Evolutionary conservation across 2,888 invertebrate genomes (phyloP), one percentile per base, ranked within the genome.

Genomic region (Hirtodrosophila cameraria): DNA sequence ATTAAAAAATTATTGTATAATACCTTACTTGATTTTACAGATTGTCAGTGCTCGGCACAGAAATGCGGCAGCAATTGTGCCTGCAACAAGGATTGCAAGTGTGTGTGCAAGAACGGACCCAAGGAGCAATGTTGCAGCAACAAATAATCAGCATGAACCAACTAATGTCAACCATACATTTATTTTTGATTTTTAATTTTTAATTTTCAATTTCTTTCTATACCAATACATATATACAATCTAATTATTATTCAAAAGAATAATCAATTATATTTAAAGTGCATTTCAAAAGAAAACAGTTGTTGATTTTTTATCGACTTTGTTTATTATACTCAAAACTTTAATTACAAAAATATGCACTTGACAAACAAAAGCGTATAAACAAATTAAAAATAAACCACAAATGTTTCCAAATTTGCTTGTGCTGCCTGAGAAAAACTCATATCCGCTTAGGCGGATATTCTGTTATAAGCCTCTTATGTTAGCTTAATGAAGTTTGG

Each of bases 111-210:
- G 60, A 69, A 43, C 18, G 83, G 79, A 27, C 64, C 79, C 54
- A 83, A 83, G 66, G 79, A 79, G 41, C 63, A 83, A 54, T 86
- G 86, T 42, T 86, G 87, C 72, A 66, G 64, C 63, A 68, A 33
- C 45, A 78, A 85, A 61, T 82, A 57, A 70, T 25, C 30, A 28
- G 7, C 12, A 50, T 5, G 2, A 15, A 12, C 6, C 27, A 13
- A 4, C 4, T 11, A 36, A 13, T 43, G 18, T 52, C 33, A 25
- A 43, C 12, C 20, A 13, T n/a, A 12, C 53, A 59, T 46, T 31
- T 5, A 5, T 13, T 48, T 55, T 20, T 30, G 42, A 12, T 16
- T 18, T 18, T 18, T 18, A n/a, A n/a, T 18, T 2, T 18, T 1
- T 5, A 3, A 1, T 1, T 2, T 4, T 18, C 5, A 18, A 18